phyloP scores from a whole-genome alignment of 1,140 invertebrate species.

The Zaprionus lachaisei region DNA sequence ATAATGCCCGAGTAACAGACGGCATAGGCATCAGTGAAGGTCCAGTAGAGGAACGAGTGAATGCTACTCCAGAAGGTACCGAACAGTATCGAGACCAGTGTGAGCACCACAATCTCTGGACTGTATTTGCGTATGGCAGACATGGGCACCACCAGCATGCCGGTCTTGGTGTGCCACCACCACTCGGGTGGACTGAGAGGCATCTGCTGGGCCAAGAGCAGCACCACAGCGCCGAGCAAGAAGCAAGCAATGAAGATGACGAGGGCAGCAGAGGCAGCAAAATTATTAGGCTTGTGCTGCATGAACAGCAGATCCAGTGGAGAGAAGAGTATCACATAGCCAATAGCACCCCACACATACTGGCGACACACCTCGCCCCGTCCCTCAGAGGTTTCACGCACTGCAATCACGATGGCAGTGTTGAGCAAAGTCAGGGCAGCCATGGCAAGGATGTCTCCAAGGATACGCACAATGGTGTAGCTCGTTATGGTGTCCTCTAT shows the following conservation, averaged over 20 bases:
- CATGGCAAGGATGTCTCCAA: constrained; percentile 91
- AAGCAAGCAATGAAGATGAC: constrained; percentile 88
- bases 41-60: constrained; percentile 90
- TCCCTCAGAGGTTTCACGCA: constrained; percentile 91
- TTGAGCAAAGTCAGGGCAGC: constrained; percentile 89
- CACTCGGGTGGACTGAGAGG: constrained; percentile 91
- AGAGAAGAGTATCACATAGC: constrained; percentile 89
- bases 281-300: constrained; percentile 41
- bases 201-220: constrained; percentile 85
- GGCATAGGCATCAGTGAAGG: constrained; percentile 59
- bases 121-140: constrained; percentile 89
- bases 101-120: constrained; percentile 88
- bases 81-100: constrained; percentile 89
- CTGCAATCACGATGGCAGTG: constrained; percentile 91
- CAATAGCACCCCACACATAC: constrained; percentile 90
- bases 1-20: constrained; percentile 84
- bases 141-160: constrained; percentile 90
- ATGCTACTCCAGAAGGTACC: constrained; percentile 92
- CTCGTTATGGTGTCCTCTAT: constrained; percentile 89
- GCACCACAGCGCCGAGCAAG: constrained; percentile 64
- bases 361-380: constrained; percentile 92
- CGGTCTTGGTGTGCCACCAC: constrained; percentile 93
- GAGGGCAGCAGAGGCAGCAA: constrained; percentile 73
- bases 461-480: constrained; percentile 89
- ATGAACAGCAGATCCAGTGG: constrained; percentile 87